Conservation (phyloP, 2,113 vertebrate species). For the Percopsis transmontana region DNA sequence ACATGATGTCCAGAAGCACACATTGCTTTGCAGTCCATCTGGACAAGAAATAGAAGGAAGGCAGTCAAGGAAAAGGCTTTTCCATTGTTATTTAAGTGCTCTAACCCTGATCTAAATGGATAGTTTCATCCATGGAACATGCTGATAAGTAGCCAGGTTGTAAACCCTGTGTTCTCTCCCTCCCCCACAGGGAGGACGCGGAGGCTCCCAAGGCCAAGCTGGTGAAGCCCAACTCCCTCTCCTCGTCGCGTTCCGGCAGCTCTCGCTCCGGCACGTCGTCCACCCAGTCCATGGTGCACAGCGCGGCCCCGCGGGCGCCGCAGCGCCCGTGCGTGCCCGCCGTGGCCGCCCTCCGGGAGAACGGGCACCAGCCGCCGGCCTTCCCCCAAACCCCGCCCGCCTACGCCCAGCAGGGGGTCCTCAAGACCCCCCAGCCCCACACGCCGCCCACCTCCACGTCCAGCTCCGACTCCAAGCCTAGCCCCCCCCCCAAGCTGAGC, state of each 20-base stretch:
- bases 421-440: constrained; percentile 63
- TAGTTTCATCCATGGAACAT: too few relatives aligned
- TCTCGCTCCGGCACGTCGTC: constrained; percentile 90
- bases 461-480: constrained; percentile 51
- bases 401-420: constrained; percentile 51
- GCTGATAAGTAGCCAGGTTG: too few relatives aligned
- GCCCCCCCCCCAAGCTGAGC: constrained; percentile 58
- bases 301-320: constrained; percentile 77
- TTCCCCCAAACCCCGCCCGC: constrained; percentile 41
- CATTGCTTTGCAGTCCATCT: too few relatives aligned
- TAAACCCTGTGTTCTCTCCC: not conserved
- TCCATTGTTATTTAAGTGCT: too few relatives aligned
- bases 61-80: too few relatives aligned
- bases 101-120: too few relatives aligned
- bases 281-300: constrained; percentile 87
- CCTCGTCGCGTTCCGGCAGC: constrained; percentile 87
- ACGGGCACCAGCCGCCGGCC: constrained; percentile 65
- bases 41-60: too few relatives aligned
- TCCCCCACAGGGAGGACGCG: constrained; percentile 84
- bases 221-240: constrained; percentile 87
- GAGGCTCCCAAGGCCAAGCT: constrained; percentile 92
- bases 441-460: constrained; percentile 24
- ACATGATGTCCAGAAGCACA: too few relatives aligned
- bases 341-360: constrained; percentile 56
- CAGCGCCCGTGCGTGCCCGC: constrained; percentile 60